Percentiles rank a stretch among this genome's conserved stretches.
Conservation (phyloP, 2,113 vertebrate genomes). For the Lampris megalopsis region DNA sequence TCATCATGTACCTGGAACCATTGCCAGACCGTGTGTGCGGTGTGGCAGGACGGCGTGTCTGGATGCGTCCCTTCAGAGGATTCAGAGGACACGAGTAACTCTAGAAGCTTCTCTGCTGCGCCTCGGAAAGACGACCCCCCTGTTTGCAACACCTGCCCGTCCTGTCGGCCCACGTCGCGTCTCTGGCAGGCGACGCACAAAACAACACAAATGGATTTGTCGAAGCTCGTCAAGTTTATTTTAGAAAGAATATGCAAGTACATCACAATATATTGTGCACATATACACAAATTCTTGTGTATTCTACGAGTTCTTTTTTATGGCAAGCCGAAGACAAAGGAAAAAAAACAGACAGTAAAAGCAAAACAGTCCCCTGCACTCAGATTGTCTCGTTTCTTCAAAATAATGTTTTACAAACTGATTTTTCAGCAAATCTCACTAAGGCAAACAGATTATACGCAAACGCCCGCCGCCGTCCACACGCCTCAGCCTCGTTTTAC, state of each 20-base stretch:
- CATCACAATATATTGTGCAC: background rate
- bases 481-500: background rate
- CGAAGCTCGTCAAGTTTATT: constrained; percentile 48
- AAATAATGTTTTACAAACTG: background rate
- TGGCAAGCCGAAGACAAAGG: constrained; percentile 32
- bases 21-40: too few species aligned
- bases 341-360: constrained; percentile 39
- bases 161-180: too few species aligned
- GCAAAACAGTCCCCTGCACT: background rate
- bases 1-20: too few species aligned
- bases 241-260: constrained; percentile 53
- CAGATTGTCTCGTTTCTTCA: background rate
- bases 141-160: too few species aligned
- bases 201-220: constrained; percentile 10
- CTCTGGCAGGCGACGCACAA: background rate
- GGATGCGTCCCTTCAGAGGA: too few species aligned
- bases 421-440: background rate
- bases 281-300: constrained; percentile 15
- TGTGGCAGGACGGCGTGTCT: too few species aligned
- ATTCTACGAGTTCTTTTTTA: constrained; percentile 13
- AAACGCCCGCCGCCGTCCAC: background rate
- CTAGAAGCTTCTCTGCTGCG: too few species aligned
- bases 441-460: constrained; percentile 6
- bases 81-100: too few species aligned
- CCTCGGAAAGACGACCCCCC: too few species aligned